Base-by-base conservation (phyloP, 2,888 invertebrate species). In the Cacoxenus indagator region DNA sequence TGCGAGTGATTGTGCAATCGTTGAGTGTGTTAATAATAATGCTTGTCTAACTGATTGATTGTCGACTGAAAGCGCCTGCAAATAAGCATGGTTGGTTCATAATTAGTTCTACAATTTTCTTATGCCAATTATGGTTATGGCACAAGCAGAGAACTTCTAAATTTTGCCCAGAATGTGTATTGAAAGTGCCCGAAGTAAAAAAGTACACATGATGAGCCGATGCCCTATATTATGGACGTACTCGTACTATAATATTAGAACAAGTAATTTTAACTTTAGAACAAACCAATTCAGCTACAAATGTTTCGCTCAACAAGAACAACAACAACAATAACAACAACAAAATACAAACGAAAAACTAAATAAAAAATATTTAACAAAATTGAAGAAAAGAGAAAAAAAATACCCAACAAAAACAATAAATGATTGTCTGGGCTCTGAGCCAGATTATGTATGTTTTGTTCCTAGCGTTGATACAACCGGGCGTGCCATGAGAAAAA, bases 351-450 rank as follows among this genome's bases (percentile, higher is more conserved):
- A 64, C 66, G 45, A 3, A 71, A 2, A 75, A 71, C 69, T 71
- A 75, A 82, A 78, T 74, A 84, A n/a, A n/a, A n/a, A n/a, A n/a
- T n/a, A n/a, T n/a, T n/a, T n/a, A n/a, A n/a, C n/a, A n/a, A n/a
- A n/a, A n/a, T n/a, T n/a, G n/a, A n/a, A n/a, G n/a, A n/a, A n/a
- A n/a, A n/a, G n/a, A n/a, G n/a, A n/a, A n/a, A n/a, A n/a, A n/a
- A n/a, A n/a, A n/a, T n/a, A 74, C 65, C 71, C 67, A 71, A 73
- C 73, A 83, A 75, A 71, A 82, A 75, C 70, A 76, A 73, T 70
- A 75, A 70, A 74, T 71, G 69, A 75, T 71, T 69, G 82, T 79
- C 84, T 85, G 86, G 85, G 85, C 83, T 82, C 75, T 67, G 74
- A 75, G 84, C 86, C 84, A 85, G 82, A 73, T 73, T 76, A 74